Base-by-base conservation (phyloP, 2,797 vertebrate genomes). In the Antennarius maculatus region DNA sequence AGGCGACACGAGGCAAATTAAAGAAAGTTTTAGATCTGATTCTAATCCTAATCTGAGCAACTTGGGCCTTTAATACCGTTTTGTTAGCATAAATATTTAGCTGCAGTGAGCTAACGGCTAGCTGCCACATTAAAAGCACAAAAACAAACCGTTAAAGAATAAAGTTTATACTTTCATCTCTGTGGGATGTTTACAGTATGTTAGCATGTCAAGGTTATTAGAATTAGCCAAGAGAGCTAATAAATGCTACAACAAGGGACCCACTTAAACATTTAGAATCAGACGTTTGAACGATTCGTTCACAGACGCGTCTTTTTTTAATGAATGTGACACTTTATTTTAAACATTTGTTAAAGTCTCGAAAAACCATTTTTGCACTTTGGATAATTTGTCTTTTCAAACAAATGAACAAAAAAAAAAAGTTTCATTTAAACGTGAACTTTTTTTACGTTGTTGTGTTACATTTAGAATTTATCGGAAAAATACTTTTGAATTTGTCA, bases 91-190 rank as follows among this genome's bases (percentile, higher is more conserved):
- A 9, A 43, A 49, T 51, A 31, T 16, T 16, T 7, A 11, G 47
- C 5, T 2, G 8, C 12, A 43, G 46, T 46, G 64, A 27, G 43
- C 31, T 1, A 31, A 27, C 7, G 2, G 27, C 49, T 58, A 37
- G 1, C 27, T 18, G 11, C 34, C 28, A 27, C 42, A 48, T 9
- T 58, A 5, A 49, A 43, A 64, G 47, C 16, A 39, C 46, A 13
- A 66, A 9, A 48, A 54, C n/a, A 43, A 71, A 57, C 12, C 15
- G 1, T 54, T 18, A 23, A 23, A 65, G 15, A 9, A 23, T 23
- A 23, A 0, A 18, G 37, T 6, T 37, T 5, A 7, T n/a, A 17
- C 5, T 16, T 29, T 16, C 47, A 49, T 60, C 56, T 54, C 14
- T 41, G 42, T 18, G 41, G 50, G 34, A 60, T 29, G 56, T 55